Evolutionary conservation across 1,140 invertebrate genomes (phyloP).

Genomic region (Phymorhynchus buccinoides): DNA sequence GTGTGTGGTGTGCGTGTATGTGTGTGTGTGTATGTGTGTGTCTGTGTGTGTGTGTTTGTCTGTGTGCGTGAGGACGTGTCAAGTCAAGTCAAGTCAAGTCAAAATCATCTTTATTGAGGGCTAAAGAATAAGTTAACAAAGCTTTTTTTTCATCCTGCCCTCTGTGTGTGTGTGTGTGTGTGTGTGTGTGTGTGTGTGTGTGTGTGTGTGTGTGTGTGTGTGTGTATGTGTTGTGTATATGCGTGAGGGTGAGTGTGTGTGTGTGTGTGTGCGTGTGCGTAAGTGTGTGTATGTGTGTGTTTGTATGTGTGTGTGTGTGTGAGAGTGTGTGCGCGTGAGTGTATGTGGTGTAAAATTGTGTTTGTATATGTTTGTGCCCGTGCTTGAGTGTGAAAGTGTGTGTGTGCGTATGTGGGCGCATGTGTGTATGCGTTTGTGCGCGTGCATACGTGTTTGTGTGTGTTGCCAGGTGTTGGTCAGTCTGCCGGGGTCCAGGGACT

Average conservation of each 20-base stretch:
- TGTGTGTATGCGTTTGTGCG: neutral
- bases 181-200: neutral
- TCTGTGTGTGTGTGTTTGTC: no score
- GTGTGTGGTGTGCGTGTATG: no score
- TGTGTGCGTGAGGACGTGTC: no score
- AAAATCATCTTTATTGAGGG: no score
- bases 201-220: conserved; percentile 24
- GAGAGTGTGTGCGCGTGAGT: neutral
- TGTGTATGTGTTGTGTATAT: neutral
- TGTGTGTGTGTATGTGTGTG: no score
- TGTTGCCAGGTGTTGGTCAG: conserved; percentile 58
- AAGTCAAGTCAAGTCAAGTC: no score
- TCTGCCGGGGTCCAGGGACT: conserved; percentile 56
- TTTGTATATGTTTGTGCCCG: neutral
- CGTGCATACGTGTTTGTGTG: neutral
- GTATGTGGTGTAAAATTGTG: neutral
- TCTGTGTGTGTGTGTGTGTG: no score
- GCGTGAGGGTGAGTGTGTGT: neutral
- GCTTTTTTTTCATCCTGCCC: no score
- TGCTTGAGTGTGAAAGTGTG: neutral
- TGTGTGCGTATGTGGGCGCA: neutral
- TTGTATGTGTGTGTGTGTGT: neutral
- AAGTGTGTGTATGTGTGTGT: neutral
- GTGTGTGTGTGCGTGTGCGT: neutral
- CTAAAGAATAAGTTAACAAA: no score